Base-by-base conservation (phyloP, 2,888 invertebrate species). In the Hyposoter didymator region DNA sequence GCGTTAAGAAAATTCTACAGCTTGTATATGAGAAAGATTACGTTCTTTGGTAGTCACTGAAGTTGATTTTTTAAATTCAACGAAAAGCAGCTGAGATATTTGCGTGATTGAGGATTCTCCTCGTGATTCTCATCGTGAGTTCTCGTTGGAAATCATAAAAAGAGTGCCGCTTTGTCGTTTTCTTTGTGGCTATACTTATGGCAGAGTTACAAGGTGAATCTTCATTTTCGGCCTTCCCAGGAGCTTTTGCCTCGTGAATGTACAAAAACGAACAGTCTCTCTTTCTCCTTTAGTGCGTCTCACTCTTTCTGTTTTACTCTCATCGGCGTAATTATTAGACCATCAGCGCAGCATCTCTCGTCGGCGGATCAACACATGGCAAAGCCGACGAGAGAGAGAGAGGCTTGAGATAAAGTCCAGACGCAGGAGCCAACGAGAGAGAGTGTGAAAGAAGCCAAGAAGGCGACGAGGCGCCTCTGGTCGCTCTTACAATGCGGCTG, bases 331-430 rank as follows among this genome's bases (percentile, higher is more conserved):
- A 93, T 93, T 93, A 93, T 92, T 91, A 92, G 91, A 91, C 90
- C 92, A 93, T 92, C 91, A 91, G 90, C 90, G 28, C 73, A 91
- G 90, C 89, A 83, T 90, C 86, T 87, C 80, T 75, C 82, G 76
- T 90, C 89, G 78, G 82, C 84, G 92, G 93, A 92, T 91, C 89
- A 91, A 93, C 93, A 93, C 93, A 93, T 93, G 93, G 92, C 90
- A 85, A 88, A 89, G 90, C 87, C 87, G 88, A 82, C 73, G 74
- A 47, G 8, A 39, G 39, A 39, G 39, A 62, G 78, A 82, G 87
- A 28, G 28, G 14, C 82, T 87, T 85, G 87, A 90, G 88, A 89
- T 66, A 62, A 45, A 43, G 22, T n/a, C 28, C 14, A 70, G 49
- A 4, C 35, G 39, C 28, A 59, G 64, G 49, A 55, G 72, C 32